These are phyloP conservation scores for Hyperopisus bebe DNA, from an alignment of 2,113 vertebrate species.

Conservation along the genomic window DNA sequence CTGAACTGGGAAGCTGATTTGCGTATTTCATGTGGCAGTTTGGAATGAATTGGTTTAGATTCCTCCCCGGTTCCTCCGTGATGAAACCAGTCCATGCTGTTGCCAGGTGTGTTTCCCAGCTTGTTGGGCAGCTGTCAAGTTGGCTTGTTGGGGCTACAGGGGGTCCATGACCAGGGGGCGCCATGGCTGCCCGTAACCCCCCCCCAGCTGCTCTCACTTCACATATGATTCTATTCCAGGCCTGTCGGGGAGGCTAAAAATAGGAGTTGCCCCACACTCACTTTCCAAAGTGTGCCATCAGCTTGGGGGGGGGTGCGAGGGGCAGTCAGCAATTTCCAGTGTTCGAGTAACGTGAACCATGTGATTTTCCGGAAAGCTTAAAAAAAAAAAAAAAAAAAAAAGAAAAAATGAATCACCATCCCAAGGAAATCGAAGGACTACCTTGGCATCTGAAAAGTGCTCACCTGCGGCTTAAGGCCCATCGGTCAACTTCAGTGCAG, in stretches of 20 bases:
- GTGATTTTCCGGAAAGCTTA: conserved; percentile 40
- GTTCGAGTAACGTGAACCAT: conserved; percentile 53
- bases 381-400: background rate
- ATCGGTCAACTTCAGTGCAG: background rate
- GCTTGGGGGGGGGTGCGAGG: conserved; percentile 58
- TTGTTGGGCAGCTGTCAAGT: background rate
- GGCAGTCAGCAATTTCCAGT: conserved; percentile 62
- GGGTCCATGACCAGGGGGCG: background rate
- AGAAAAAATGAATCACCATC: background rate
- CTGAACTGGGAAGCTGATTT: background rate
- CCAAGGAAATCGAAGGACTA: background rate
- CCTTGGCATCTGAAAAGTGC: background rate
- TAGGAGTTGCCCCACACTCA: conserved; percentile 43
- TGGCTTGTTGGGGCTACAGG: background rate
- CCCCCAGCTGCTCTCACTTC: conserved; percentile 61
- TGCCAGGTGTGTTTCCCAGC: background rate
- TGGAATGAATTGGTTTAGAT: background rate
- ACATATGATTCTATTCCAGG: conserved; percentile 59
- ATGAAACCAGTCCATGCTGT: background rate
- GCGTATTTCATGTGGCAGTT: background rate
- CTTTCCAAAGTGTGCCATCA: conserved; percentile 57
- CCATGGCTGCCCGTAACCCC: background rate
- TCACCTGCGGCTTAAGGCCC: background rate
- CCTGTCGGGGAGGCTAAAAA: conserved; percentile 57
- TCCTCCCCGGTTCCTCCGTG: background rate